Evolutionary conservation across 2,113 vertebrate species (phyloP), one percentile per base, ranked within the genome.

Genomic region (Ceyx melanurus): DNA sequence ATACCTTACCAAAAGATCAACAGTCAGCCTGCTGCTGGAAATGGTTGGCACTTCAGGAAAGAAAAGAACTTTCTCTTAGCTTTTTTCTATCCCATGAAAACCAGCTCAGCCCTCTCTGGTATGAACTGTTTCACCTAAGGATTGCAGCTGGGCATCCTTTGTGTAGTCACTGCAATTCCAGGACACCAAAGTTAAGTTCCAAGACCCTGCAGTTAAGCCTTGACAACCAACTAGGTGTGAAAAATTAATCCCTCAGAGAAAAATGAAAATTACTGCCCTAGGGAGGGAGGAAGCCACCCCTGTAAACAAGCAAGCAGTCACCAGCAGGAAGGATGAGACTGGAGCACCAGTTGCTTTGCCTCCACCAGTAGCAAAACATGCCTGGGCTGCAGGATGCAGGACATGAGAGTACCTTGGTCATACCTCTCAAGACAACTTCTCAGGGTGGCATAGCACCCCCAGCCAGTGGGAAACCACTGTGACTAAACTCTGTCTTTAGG

Each of bases 341-440:
- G 72, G 16, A 87, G 16, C 10, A 7, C 12, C 54, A 77, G 15
- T 7, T 81, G 42, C 22, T 29, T 35, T 57, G 29, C 35, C 11
- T 5, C 5, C 4, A 15, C 56, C 57, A 40, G 19, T 1, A 78
- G 31, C 2, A 3, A 67, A 51, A 51, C 0, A 2, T 10, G 7
- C 1, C 6, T 2, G 6, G 42, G 33, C 14, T 74, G 28, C 3
- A 2, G 64, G 31, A 75, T 13, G 86, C n/a, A 78, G 12, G 35
- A 77, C 21, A 40, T 3, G 11, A 3, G 2, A 23, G 10, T 11
- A 67, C 28, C 23, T 58, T 22, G 60, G 43, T 77, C 19, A 58
- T 8, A 48, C 2, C 29, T 45, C 42, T 67, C 58, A 70, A 35
- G 33, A 82, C 43, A 71, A 53, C 13, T 11, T 54, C 62, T 35